Base-by-base conservation (phyloP, 2,888 invertebrate species). In the Luperina testacea region DNA sequence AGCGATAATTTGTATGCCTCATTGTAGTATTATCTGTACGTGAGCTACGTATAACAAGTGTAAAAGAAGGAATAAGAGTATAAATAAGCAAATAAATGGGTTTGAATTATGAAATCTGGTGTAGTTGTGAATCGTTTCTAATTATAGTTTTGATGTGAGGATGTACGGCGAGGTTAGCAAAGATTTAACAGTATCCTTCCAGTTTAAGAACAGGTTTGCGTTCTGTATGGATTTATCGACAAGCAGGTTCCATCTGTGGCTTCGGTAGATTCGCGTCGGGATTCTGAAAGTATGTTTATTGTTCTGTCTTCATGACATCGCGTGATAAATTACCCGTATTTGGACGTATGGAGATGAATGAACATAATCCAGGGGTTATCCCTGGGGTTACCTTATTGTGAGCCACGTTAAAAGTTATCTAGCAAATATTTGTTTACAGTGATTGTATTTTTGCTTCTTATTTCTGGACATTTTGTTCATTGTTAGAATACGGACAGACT, bases 1-100 rank as follows among this genome's bases (percentile, higher is more conserved):
- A 93, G 95, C 95, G 95, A 96, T 96, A 96, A 96, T 97, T 97
- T 96, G 96, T 96, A 96, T 94, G 95, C 94, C 93, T 95, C 94
- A 96, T 96, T 95, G 96, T 96, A 95, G 94, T 95, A 95, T 96
- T 95, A 95, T 95, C 93, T 93, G 94, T 95, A 96, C 96, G 96
- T 96, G 96, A 95, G 94, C 90, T 92, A 94, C 93, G 93, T 93
- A 93, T 93, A 94, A 94, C 94, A 93, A 95, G 94, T 94, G 93
- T 93, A 93, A 94, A 94, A 94, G 93, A 91, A 93, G 91, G 90
- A 93, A 94, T 92, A 92, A 88, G 81, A 90, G 92, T 92, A 93
- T 93, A 92, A 94, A 95, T 93, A 94, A 94, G 94, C 94, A 94
- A 94, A 94, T 93, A 94, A 95, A 94, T 94, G 94, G 92, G 90